Evolutionary conservation across 1,140 invertebrate species (phyloP), one percentile per base, ranked within the genome.

Genomic region (Bombus picipes): DNA sequence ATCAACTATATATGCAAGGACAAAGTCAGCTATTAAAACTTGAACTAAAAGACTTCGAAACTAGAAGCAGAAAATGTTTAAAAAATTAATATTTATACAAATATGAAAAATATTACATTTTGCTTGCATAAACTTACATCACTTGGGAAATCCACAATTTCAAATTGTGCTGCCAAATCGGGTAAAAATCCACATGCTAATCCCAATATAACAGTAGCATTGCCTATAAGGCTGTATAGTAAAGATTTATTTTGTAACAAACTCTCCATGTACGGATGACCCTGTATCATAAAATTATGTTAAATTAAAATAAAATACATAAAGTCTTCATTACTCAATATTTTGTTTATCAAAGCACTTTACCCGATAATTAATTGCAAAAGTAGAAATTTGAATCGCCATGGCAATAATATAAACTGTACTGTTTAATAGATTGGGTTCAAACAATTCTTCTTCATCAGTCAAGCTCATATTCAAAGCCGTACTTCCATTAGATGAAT

Each of bases 291-390:
- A 81, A 70, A 85, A 88, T 79, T 81, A 65, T 4, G 43, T 25
- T 41, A 39, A 78, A 80, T 41, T 83, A 85, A 66, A 86, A 70
- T 8, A 8, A 32, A 10, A 43, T 53, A n/a, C 5, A 53, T 22
- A 22, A 47, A 53, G 15, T 34, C 9, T 71, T 53, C 3, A 13
- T 53, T 59, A 73, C 53, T 70, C 41, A 41, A 70, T 70, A 22
- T 39, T 34, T 62, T 4, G 81, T 2, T 80, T 32, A 79, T 34
- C 32, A 15, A 37, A 37, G 62, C 74, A n/a, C 95, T 95, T 95
- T 96, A 99, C 99, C 96, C 98, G 97, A 95, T 99, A 99, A 96
- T 99, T 99, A 68, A 99, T 98, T 81, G 98, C 98, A 96, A 99
- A 99, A 65, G 99, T 99, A 15, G 98, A 98, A 84, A 99, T 97